Conservation (phyloP, 1,140 invertebrate genomes). For the Harpegnathos saltator region DNA sequence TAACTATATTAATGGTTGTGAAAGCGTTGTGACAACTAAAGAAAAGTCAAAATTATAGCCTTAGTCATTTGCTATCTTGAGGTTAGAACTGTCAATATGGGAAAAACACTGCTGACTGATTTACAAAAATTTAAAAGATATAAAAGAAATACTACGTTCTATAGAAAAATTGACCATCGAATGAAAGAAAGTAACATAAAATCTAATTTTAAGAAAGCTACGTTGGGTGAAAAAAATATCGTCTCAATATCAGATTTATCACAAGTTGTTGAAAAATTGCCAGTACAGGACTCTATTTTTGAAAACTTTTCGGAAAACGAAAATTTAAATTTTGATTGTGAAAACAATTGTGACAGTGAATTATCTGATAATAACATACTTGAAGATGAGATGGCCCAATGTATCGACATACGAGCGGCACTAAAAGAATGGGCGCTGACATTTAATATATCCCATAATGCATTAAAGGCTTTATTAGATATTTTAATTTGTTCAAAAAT, state of each 20-base stretch:
- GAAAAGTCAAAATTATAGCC: too few relatives aligned
- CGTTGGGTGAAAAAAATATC: conserved; percentile 50
- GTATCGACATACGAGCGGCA: neutral
- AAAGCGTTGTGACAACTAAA: too few relatives aligned
- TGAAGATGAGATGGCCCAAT: neutral
- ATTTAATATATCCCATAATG: conserved; percentile 28
- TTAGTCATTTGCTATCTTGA: too few relatives aligned
- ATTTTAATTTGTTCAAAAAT: conserved; percentile 11
- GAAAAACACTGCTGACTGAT: neutral
- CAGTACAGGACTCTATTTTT: neutral
- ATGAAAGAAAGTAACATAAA: neutral
- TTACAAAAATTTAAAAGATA: conserved; percentile 9
- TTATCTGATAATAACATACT: neutral
- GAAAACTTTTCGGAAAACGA: neutral
- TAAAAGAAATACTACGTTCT: conserved; percentile 6
- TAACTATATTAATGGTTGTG: too few relatives aligned
- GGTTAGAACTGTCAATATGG: neutral
- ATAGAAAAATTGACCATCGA: conserved; percentile 1
- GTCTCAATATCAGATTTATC: neutral
- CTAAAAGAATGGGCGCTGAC: conserved; percentile 28
- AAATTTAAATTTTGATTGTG: neutral
- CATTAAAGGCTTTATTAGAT: conserved; percentile 10
- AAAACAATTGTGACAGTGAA: neutral
- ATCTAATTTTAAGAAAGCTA: neutral
- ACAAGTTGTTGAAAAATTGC: neutral